A percentile compares a stretch with the other conserved stretches of the same genome.
Conservation (phyloP, 1,140 invertebrate genomes). For the Helicoverpa zea region DNA sequence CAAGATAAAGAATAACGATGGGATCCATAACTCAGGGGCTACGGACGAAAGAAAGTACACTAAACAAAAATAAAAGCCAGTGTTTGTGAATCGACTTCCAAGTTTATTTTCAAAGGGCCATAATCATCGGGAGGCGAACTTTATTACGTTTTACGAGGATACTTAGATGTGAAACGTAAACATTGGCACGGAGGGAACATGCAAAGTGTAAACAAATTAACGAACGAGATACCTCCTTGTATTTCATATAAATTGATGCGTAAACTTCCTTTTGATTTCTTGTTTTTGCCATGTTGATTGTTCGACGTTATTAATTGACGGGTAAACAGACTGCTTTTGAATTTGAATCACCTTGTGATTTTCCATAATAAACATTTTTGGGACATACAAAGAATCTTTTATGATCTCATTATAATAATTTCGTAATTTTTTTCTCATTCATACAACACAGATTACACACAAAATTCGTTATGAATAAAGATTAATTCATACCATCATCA, state of each 20-base stretch:
- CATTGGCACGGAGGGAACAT: slow-evolving; percentile 63
- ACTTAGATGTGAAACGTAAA: slow-evolving; percentile 69
- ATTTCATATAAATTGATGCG: slow-evolving; percentile 59
- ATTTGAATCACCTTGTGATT: slow-evolving; percentile 3
- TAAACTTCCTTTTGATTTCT: slow-evolving; percentile 60
- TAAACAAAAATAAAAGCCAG: slow-evolving; percentile 77
- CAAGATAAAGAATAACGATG: slow-evolving; percentile 68
- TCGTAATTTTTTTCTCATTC: neutral
- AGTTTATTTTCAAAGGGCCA: slow-evolving; percentile 76
- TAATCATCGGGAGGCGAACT: slow-evolving; percentile 76
- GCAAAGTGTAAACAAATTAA: slow-evolving; percentile 77
- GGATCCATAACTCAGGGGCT: slow-evolving; percentile 66
- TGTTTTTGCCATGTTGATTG: slow-evolving; percentile 49
- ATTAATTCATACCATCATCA: slow-evolving; percentile 1
- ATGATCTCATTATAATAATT: neutral
- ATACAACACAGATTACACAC: neutral
- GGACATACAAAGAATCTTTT: neutral
- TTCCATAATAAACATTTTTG: slow-evolving; percentile 4
- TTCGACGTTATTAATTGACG: slow-evolving; percentile 39
- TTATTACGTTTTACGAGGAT: slow-evolving; percentile 73
- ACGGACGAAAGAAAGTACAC: slow-evolving; percentile 66
- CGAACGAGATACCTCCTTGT: slow-evolving; percentile 61
- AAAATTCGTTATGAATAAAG: neutral
- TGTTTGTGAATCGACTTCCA: slow-evolving; percentile 64
- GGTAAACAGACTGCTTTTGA: slow-evolving; percentile 23